A percentile compares a stretch with the other conserved stretches of the same genome.
phyloP scores from a whole-genome alignment of 2,113 vertebrate genomes.

The Hipposideros armiger region DNA sequence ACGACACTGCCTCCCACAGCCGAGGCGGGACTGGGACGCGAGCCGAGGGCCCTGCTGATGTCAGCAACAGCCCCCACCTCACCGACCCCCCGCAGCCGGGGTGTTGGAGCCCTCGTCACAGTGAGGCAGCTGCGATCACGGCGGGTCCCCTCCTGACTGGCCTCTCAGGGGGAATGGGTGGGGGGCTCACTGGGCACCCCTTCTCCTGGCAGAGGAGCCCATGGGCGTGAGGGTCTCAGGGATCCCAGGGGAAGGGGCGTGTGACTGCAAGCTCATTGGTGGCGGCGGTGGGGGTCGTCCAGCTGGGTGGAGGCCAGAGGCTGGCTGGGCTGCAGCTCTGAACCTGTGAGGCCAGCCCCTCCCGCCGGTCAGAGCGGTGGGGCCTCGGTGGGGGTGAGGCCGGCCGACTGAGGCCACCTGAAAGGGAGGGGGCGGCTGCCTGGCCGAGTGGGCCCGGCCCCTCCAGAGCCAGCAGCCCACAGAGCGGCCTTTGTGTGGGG shows the following conservation, averaged over 20 bases:
- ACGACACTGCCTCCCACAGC: conserved; percentile 2
- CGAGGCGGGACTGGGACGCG: neutral
- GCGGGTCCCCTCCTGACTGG: no score
- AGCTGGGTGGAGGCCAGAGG: no score
- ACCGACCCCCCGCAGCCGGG: no score
- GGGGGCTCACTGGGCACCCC: neutral
- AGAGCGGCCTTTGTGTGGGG: neutral
- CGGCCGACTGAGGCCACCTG: neutral
- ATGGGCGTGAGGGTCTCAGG: neutral
- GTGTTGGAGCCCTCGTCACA: no score
- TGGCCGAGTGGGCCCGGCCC: neutral
- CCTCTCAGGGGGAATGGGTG: no score
- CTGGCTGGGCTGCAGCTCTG: neutral
- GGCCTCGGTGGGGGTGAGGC: neutral
- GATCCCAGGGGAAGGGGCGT: neutral
- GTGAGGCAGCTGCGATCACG: no score
- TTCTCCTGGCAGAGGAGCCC: neutral
- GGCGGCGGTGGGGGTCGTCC: no score
- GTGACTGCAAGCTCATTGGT: no score
- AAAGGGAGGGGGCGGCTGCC: neutral
- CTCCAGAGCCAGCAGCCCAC: neutral
- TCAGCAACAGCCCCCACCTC: neutral
- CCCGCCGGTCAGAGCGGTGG: neutral
- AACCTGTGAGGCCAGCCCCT: neutral
- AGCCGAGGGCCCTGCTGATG: neutral